Conservation (phyloP, 2,888 invertebrate genomes). For the Rhabditophanes sp. region DNA sequence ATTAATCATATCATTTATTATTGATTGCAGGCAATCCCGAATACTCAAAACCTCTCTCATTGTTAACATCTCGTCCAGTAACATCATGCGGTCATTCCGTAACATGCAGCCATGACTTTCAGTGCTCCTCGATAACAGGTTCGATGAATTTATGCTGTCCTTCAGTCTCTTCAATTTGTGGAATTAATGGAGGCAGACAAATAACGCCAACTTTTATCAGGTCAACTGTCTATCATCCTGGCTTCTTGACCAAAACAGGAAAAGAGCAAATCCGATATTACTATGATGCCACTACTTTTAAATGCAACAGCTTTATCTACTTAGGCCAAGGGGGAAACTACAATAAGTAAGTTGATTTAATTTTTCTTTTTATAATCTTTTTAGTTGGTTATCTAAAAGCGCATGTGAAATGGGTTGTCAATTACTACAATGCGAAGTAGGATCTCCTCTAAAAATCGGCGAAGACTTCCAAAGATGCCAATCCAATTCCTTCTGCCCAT, state of each 20-base stretch:
- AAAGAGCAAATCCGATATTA: slow-evolving; percentile 17
- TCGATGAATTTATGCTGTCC: slow-evolving; percentile 30
- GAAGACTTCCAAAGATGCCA: slow-evolving; percentile 25
- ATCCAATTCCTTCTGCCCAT: slow-evolving; percentile 25
- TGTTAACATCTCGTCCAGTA: too few species aligned
- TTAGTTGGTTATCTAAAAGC: slow-evolving; percentile 5
- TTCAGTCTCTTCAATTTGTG: slow-evolving; percentile 27
- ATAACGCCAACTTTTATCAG: too few species aligned
- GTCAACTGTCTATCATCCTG: slow-evolving; percentile 26
- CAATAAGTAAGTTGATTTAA: too few species aligned
- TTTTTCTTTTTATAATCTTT: too few species aligned
- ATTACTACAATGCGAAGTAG: slow-evolving; percentile 24
- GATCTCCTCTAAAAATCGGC: slow-evolving; percentile 25
- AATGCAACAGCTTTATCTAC: slow-evolving; percentile 33
- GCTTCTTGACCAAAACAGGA: slow-evolving; percentile 17
- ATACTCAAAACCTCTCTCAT: too few species aligned
- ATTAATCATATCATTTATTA: too few species aligned
- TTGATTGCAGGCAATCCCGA: too few species aligned
- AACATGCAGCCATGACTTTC: slow-evolving; percentile 25
- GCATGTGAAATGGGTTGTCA: background rate
- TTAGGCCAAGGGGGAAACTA: slow-evolving; percentile 36
- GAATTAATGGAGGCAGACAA: slow-evolving; percentile 19
- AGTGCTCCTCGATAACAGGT: slow-evolving; percentile 30
- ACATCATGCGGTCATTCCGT: too few species aligned
- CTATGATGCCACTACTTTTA: slow-evolving; percentile 29